phyloP scores from a whole-genome alignment of 2,888 invertebrate species.

The Mellilla xanthometata region DNA sequence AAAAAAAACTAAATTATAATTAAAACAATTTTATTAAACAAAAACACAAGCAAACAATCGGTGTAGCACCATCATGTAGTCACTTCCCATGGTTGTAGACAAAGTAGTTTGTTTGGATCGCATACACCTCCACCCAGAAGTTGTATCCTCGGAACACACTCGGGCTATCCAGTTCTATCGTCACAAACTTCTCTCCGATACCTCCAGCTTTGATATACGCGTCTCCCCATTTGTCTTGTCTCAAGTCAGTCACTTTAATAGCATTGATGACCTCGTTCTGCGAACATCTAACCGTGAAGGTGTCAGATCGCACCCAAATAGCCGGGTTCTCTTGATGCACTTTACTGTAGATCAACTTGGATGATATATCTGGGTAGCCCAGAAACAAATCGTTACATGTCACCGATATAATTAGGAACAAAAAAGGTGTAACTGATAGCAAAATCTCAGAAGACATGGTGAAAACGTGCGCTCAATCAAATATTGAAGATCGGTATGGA shows the following conservation, averaged over 20 bases:
- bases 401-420: constrained; percentile 2
- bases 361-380: constrained; percentile 56
- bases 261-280: constrained; percentile 60
- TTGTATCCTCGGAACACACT: constrained; percentile 60
- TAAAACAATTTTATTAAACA: constrained; percentile 20
- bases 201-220: constrained; percentile 59
- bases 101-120: constrained; percentile 49
- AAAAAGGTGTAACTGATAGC: background rate
- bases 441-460: constrained; percentile 14
- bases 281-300: constrained; percentile 56
- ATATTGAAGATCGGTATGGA: constrained; percentile 2
- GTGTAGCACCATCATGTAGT: constrained; percentile 12
- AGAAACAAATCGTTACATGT: constrained; percentile 33
- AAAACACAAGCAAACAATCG: constrained; percentile 7
- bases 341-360: constrained; percentile 61
- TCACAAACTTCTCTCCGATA: constrained; percentile 57
- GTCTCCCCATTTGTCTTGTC: constrained; percentile 60
- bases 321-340: constrained; percentile 66
- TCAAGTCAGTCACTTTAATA: constrained; percentile 55
- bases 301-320: constrained; percentile 56
- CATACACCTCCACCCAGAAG: constrained; percentile 65
- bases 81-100: constrained; percentile 47
- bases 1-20: constrained; percentile 5
- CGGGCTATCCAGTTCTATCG: constrained; percentile 60
- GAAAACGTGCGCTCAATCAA: constrained; percentile 15